Evolutionary conservation across 2,888 invertebrate genomes (phyloP).

Genomic region (Margaritifera margaritifera): DNA sequence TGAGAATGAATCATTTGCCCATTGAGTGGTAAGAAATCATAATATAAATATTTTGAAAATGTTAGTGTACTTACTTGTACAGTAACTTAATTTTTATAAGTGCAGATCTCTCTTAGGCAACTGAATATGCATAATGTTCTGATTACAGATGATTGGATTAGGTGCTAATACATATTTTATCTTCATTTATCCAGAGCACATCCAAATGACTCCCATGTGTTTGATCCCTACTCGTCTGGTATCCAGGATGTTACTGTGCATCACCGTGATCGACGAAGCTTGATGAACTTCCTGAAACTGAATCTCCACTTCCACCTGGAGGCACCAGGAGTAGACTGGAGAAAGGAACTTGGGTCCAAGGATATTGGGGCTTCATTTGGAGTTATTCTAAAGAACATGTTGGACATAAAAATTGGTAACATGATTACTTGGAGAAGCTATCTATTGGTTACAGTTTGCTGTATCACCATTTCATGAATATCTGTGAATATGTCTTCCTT

Average conservation of each 20-base stretch:
- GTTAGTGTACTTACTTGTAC: too few relatives aligned
- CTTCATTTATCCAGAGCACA: too few relatives aligned
- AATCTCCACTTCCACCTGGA: conserved; percentile 30
- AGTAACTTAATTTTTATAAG: too few relatives aligned
- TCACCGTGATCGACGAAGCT: conserved; percentile 7
- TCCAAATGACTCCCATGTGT: conserved; percentile 15
- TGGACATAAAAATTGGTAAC: conserved; percentile 49
- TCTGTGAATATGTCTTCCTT: too few relatives aligned
- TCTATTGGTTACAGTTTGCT: background rate
- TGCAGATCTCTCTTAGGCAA: too few relatives aligned
- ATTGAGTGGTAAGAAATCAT: too few relatives aligned
- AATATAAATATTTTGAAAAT: too few relatives aligned
- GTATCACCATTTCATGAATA: too few relatives aligned
- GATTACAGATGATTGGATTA: too few relatives aligned
- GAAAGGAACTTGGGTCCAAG: conserved; percentile 46
- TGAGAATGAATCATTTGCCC: too few relatives aligned
- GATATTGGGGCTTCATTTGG: conserved; percentile 57
- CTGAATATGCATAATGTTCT: too few relatives aligned
- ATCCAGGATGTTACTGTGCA: conserved; percentile 14
- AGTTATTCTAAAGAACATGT: conserved; percentile 46
- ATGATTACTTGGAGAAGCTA: background rate
- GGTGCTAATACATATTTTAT: too few relatives aligned
- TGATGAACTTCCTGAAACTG: conserved; percentile 10
- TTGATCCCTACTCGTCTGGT: conserved; percentile 23
- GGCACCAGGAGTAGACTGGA: conserved; percentile 54